Evolutionary conservation across 1,140 invertebrate species (phyloP), one percentile per base, ranked within the genome.

Genomic region (Sycobia sp.): DNA sequence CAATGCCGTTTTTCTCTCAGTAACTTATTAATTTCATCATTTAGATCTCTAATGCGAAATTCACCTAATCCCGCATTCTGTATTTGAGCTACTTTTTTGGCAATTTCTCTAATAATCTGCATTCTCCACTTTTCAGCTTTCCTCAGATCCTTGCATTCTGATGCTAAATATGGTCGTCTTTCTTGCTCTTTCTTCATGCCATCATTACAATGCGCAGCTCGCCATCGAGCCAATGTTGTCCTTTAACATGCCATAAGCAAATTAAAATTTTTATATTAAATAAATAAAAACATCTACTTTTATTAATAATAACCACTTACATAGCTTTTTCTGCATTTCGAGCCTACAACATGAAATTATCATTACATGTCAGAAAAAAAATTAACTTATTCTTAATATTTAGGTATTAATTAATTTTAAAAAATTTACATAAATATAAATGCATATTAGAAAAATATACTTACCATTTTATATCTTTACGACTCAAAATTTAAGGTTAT

Each of bases 1-100:
- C 98, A 99, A 73, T 99, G 96, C 0, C 94, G 85, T 78, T 94
- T 95, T 77, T 99, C 95, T 65, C 96, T 81, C 23, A 99, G 83
- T 34, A 99, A 77, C 83, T 99, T 99, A 76, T 99, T 99, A 58
- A 99, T 99, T 83, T 99, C 97, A 84, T 99, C 98, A 79, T 99
- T 99, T 1, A 99, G 82, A 81, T 99, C 98, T 32, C 98, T 84
- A 67, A 99, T 95, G 36, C 97, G 88, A 77, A 98, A 99, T 84
- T 99, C 98, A 1, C 97, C 97, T 0, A 99, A 84, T 68, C 97
- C 97, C 72, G 98, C 97, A 85, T 99, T 98, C 80, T 99, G 97
- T 76, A 99, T 99, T 81, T 98, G 94, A 16, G 97, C 91, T n/a
- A 99, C 97, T 85, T 99, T 99, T 73, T 96, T 95, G 0, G 96